These are phyloP conservation scores for Epsilonema sp. DNA, from an alignment of 2,888 invertebrate species.

Conservation along the genomic window DNA sequence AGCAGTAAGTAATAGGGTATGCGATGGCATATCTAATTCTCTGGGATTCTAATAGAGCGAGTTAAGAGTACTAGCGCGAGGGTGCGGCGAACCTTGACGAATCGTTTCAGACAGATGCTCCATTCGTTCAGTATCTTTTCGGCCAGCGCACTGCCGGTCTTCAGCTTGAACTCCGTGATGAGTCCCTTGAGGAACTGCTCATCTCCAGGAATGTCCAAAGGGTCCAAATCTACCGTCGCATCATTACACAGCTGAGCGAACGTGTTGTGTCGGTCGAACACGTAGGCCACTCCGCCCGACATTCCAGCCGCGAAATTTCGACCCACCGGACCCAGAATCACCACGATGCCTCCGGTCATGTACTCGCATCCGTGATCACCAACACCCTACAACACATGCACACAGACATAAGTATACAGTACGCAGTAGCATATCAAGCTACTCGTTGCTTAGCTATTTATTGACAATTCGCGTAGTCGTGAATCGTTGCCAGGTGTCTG, in stretches of 20 bases:
- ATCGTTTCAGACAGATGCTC: conserved; percentile 52
- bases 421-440: background rate
- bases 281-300: conserved; percentile 90
- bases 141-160: conserved; percentile 72
- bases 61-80: too few species aligned
- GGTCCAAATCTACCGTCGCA: conserved; percentile 80
- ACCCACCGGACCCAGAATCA: conserved; percentile 81
- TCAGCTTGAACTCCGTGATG: conserved; percentile 59
- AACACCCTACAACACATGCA: conserved; percentile 56
- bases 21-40: too few species aligned
- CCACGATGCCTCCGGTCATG: conserved; percentile 67
- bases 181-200: conserved; percentile 51
- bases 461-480: too few species aligned
- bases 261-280: conserved; percentile 54
- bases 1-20: too few species aligned
- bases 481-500: background rate
- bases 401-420: conserved; percentile 3
- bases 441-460: background rate
- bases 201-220: conserved; percentile 57
- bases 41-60: too few species aligned
- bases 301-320: conserved; percentile 97
- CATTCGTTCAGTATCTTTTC: conserved; percentile 54
- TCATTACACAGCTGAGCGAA: conserved; percentile 49
- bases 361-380: conserved; percentile 99
- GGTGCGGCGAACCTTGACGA: conserved; percentile 67